A percentile compares a stretch with the other conserved stretches of the same genome.
phyloP scores from a whole-genome alignment of 1,140 invertebrate species.

The Drosophila pallidifrons region DNA sequence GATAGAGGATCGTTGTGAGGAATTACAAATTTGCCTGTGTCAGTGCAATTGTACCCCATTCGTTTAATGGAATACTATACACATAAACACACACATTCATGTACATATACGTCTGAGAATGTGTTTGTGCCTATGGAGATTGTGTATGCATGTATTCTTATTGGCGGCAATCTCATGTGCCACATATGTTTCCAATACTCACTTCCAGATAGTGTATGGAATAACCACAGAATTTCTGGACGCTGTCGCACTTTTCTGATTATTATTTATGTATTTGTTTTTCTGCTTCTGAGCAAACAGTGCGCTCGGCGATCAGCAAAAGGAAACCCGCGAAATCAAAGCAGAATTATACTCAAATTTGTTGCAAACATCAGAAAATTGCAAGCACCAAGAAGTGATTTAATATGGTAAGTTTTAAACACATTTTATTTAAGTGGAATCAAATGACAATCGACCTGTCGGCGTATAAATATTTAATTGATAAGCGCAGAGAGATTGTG shows the following conservation, averaged over 20 bases:
- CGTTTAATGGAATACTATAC: conserved; percentile 13
- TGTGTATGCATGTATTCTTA: conserved; percentile 34
- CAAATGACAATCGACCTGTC: neutral
- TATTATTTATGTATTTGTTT: conserved; percentile 69
- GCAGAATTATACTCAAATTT: conserved; percentile 16
- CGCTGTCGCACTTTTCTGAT: conserved; percentile 63
- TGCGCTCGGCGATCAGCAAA: conserved; percentile 31
- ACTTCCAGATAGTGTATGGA: conserved; percentile 20
- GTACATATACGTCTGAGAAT: conserved; percentile 13
- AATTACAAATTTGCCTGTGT: conserved; percentile 35
- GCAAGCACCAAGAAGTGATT: neutral
- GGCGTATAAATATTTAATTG: conserved; percentile 19
- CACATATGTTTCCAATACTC: conserved; percentile 64
- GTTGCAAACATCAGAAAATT: neutral
- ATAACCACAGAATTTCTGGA: conserved; percentile 67
- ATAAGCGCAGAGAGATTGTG: conserved; percentile 31
- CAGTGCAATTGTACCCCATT: conserved; percentile 65
- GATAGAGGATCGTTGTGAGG: conserved; percentile 39
- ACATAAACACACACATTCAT: conserved; percentile 11
- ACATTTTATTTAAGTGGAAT: neutral
- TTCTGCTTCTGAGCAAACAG: conserved; percentile 55
- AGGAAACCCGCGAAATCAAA: conserved; percentile 1
- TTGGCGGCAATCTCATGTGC: conserved; percentile 66
- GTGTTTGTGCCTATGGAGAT: conserved; percentile 42
- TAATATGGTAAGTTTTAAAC: conserved; percentile 31